A percentile compares a stretch with the other conserved stretches of the same genome.
Evolutionary conservation across 1,140 invertebrate species (phyloP).

Genomic region (Sogatella furcifera): DNA sequence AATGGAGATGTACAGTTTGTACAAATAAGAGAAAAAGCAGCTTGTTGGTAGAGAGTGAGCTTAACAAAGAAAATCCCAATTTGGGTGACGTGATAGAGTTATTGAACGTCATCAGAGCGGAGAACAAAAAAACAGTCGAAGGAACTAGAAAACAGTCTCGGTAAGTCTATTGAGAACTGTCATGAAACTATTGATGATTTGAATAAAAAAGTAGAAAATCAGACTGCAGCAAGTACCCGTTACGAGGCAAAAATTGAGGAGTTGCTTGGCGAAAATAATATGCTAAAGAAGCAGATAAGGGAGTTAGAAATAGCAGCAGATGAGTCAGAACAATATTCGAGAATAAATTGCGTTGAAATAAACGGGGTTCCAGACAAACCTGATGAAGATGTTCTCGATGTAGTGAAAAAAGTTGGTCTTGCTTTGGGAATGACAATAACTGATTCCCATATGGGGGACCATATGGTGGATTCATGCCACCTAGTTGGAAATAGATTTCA

Average conservation of each 20-base stretch:
- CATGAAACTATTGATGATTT: background rate
- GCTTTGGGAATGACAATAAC: conserved; percentile 1
- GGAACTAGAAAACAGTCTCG: conserved; percentile 10
- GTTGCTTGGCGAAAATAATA: background rate
- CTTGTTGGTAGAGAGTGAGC: too few species aligned
- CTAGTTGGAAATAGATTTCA: background rate
- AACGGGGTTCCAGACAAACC: background rate
- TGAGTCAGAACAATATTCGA: conserved; percentile 1
- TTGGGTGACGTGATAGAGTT: conserved; percentile 7
- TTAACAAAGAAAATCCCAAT: background rate
- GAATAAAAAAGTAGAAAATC: background rate
- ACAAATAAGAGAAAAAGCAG: too few species aligned
- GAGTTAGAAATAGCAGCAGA: background rate
- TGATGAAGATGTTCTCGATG: conserved; percentile 1
- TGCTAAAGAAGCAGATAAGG: background rate
- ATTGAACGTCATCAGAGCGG: background rate
- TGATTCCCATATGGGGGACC: too few species aligned
- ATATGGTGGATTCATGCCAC: background rate
- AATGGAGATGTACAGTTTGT: too few species aligned
- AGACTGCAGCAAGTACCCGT: background rate
- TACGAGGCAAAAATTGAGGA: background rate
- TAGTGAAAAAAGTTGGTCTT: background rate
- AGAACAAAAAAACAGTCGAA: conserved; percentile 16
- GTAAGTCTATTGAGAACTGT: conserved; percentile 5
- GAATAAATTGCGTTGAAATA: background rate